These are phyloP conservation scores for Cydia amplana DNA, from an alignment of 1,140 invertebrate species.

Conservation along the genomic window DNA sequence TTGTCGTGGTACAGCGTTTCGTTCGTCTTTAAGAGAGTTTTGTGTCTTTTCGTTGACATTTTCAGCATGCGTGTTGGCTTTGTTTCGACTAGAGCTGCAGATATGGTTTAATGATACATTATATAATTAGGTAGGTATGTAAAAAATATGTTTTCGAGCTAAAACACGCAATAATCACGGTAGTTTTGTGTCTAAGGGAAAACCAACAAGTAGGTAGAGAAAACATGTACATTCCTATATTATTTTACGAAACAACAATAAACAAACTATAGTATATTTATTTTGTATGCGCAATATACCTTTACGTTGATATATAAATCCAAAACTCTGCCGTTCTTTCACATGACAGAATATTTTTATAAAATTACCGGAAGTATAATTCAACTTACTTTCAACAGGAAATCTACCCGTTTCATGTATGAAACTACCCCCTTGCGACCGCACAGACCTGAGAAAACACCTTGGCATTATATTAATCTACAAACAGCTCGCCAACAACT, in stretches of 20 bases:
- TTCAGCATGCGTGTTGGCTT: slow-evolving; percentile 49
- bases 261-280: background rate
- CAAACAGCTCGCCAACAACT: slow-evolving; percentile 32
- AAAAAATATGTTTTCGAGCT: background rate
- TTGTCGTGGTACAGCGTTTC: slow-evolving; percentile 72
- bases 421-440: slow-evolving; percentile 48
- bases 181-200: background rate
- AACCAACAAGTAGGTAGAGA: background rate
- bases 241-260: background rate
- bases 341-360: slow-evolving; percentile 27
- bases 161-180: background rate
- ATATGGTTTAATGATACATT: background rate
- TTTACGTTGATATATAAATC: background rate
- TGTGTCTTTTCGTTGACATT: slow-evolving; percentile 53
- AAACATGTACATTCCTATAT: background rate
- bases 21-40: slow-evolving; percentile 58
- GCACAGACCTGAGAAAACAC: slow-evolving; percentile 62
- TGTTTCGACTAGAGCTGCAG: slow-evolving; percentile 47
- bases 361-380: slow-evolving; percentile 20
- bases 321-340: slow-evolving; percentile 16
- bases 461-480: slow-evolving; percentile 54
- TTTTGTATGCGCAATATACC: background rate
- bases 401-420: slow-evolving; percentile 58
- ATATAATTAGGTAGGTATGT: too few species aligned
- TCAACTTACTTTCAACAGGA: slow-evolving; percentile 51